Evolutionary conservation across 2,888 invertebrate genomes (phyloP).

Genomic region (Nesidiocoris tenuis): DNA sequence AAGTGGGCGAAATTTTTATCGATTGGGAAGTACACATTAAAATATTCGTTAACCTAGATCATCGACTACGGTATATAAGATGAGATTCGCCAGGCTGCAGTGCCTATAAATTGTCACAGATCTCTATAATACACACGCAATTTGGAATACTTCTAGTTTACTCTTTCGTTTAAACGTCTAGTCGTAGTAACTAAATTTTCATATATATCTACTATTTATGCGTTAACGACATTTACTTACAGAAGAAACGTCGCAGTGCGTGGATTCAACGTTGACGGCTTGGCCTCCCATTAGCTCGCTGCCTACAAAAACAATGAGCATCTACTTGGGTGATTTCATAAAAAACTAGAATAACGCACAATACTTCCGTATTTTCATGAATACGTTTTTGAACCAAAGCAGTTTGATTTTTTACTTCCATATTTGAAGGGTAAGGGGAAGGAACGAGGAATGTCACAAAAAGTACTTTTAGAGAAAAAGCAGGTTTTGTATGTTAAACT

Average conservation of each 20-base stretch:
- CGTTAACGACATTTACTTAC: background rate
- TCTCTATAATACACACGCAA: background rate
- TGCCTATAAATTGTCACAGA: background rate
- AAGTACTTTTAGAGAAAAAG: too few species aligned
- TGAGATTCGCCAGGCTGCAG: background rate
- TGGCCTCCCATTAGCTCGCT: too few species aligned
- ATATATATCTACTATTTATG: background rate
- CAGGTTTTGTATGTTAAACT: too few species aligned
- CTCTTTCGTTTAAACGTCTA: background rate
- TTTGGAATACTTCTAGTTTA: background rate
- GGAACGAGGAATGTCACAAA: too few species aligned
- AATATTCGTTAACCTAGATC: background rate
- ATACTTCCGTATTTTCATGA: too few species aligned
- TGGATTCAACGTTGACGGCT: background rate
- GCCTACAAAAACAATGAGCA: too few species aligned
- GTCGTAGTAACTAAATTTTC: background rate
- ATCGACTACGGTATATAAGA: background rate
- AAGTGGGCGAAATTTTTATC: too few species aligned
- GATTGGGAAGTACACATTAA: slow-evolving; percentile 2
- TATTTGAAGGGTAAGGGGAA: too few species aligned
- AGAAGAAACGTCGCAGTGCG: background rate
- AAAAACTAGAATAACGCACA: too few species aligned
- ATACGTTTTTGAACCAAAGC: too few species aligned
- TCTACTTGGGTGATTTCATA: background rate
- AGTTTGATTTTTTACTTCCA: too few species aligned